phyloP scores from a whole-genome alignment of 2,888 invertebrate species.

The Thalpophila matura region DNA sequence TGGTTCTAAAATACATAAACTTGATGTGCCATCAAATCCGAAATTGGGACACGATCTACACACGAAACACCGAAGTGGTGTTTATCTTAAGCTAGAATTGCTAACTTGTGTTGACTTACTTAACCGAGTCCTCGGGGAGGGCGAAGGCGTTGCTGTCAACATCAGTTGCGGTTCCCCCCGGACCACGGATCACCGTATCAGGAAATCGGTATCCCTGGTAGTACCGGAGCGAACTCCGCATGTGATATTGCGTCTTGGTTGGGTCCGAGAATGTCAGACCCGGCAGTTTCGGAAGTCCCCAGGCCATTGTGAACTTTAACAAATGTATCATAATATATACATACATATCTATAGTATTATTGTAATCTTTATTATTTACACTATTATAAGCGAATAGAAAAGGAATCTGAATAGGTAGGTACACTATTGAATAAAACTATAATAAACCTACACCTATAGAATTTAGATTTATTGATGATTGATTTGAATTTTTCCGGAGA shows the following conservation, averaged over 20 bases:
- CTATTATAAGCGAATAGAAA: too few relatives aligned
- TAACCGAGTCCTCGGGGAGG: constrained; percentile 87
- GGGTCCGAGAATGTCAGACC: constrained; percentile 93
- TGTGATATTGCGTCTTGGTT: constrained; percentile 91
- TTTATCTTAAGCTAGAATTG: constrained; percentile 28
- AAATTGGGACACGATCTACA: constrained; percentile 20
- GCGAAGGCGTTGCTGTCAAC: constrained; percentile 91
- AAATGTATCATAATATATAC: constrained; percentile 7
- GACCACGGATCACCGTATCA: constrained; percentile 88
- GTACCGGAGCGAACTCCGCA: constrained; percentile 92
- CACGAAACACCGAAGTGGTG: not conserved
- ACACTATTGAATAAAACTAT: too few relatives aligned
- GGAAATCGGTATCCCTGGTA: constrained; percentile 93
- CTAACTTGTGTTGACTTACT: constrained; percentile 74
- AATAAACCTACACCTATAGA: too few relatives aligned
- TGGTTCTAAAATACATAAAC: constrained; percentile 20
- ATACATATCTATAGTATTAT: too few relatives aligned
- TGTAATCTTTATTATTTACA: too few relatives aligned
- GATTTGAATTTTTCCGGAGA: not conserved
- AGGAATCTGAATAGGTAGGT: too few relatives aligned
- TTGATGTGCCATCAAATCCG: constrained; percentile 9
- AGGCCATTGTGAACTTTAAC: constrained; percentile 78
- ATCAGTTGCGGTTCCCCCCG: constrained; percentile 91
- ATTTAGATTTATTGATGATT: too few relatives aligned
- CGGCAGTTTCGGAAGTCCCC: constrained; percentile 93